Evolutionary conservation across 2,888 invertebrate genomes (phyloP).

Genomic region (Drosophila fulvimacula): DNA sequence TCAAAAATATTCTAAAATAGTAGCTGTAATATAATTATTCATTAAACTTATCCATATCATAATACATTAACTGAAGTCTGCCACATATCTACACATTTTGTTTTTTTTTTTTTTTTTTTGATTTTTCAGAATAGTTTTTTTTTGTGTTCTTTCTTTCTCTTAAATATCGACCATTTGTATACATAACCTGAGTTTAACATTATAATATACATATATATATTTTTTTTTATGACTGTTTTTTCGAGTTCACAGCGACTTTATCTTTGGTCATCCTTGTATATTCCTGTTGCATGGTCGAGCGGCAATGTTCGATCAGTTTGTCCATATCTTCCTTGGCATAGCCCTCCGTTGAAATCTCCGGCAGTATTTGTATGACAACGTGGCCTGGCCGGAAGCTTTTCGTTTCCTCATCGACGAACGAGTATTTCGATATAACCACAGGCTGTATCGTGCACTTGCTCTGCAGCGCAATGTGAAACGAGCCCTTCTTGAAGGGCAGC

Average conservation of each 20-base stretch:
- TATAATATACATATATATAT: background rate
- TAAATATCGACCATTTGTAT: constrained; percentile 28
- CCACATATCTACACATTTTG: constrained; percentile 32
- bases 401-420: constrained; percentile 88
- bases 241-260: constrained; percentile 55
- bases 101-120: constrained; percentile 4
- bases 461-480: constrained; percentile 95
- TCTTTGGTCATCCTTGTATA: constrained; percentile 86
- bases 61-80: constrained; percentile 34
- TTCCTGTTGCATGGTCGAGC: constrained; percentile 88
- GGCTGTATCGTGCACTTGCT: constrained; percentile 95
- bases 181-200: constrained; percentile 53
- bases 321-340: constrained; percentile 88
- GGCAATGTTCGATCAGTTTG: constrained; percentile 88
- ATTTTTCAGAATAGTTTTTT: constrained; percentile 41
- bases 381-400: constrained; percentile 90
- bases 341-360: constrained; percentile 89
- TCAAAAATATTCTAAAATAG: constrained; percentile 40
- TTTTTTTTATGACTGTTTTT: constrained; percentile 60
- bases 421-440: constrained; percentile 93
- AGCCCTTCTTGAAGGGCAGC: constrained; percentile 97
- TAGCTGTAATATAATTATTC: constrained; percentile 21
- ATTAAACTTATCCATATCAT: constrained; percentile 51
- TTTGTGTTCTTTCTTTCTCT: constrained; percentile 24
- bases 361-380: constrained; percentile 90